Base-by-base conservation (phyloP, 1,140 invertebrate genomes). In the Drosophila ohnishii region DNA sequence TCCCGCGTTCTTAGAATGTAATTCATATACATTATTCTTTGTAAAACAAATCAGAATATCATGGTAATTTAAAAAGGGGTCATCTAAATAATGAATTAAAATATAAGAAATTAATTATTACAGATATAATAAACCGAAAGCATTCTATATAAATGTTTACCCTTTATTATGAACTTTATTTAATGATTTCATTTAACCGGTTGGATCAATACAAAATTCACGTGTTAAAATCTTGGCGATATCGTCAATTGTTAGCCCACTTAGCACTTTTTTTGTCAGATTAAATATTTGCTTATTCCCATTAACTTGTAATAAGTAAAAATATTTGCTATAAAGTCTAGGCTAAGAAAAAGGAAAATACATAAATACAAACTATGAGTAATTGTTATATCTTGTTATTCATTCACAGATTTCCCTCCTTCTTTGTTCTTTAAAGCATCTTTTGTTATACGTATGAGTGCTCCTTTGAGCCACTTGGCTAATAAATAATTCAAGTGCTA, bases 161-260 rank as follows among this genome's bases (percentile, higher is more conserved):
- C 32, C 48, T 3, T 35, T 14, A 22, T 25, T 14, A 37, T 53
- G 0, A 22, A 1, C 13, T 22, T 16, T 53, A 19, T 53, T 53
- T 22, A 53, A 35, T 22, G 13, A 55, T 22, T 35, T 22, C 2
- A 14, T 55, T 55, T 37, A 35, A 53, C 19, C 6, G 7, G 0
- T 10, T 25, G 8, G 8, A 0, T 55, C 51, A 55, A 40, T 25
- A 63, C 58, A 32, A 34, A 25, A 64, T 64, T 48, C 60, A 64
- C 60, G 60, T 65, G 64, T 37, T 65, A 34, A 65, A 11, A 19
- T 34, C n/a, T 62, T 45, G n/a, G 63, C 40, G 63, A 65, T 37
- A 28, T 65, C 63, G 63, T 65, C 58, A 63, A 59, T 65, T 65
- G 63, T 65, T 63, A 9, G 4, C 10, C 19, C 19, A 8, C 3